These are phyloP conservation scores for Zaprionus ornatus DNA, from an alignment of 1,140 invertebrate genomes.

Conservation along the genomic window DNA sequence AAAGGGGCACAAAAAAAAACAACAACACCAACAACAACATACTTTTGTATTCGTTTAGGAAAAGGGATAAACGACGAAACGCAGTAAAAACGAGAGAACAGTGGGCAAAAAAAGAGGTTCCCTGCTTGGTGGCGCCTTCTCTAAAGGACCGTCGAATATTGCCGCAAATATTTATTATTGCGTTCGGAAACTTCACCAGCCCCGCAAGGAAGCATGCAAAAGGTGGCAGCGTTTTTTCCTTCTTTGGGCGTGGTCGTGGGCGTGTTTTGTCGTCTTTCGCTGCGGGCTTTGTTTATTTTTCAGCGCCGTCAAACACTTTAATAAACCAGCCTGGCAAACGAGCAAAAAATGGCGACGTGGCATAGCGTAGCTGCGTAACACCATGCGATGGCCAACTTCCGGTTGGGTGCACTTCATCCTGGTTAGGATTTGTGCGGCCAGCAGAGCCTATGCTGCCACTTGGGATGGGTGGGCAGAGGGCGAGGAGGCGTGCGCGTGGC, in stretches of 20 bases:
- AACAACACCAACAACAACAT: conserved; percentile 37
- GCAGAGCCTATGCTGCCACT: conserved; percentile 23
- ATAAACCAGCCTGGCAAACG: conserved; percentile 66
- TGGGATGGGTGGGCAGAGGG: not conserved
- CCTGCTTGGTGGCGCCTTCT: not conserved
- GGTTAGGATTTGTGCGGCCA: conserved; percentile 21
- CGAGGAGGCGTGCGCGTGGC: not conserved
- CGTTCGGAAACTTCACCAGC: conserved; percentile 46
- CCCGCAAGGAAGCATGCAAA: not conserved
- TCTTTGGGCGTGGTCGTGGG: conserved; percentile 3
- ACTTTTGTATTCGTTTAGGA: conserved; percentile 65
- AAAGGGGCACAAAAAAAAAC: conserved; percentile 32
- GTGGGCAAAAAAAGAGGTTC: conserved; percentile 11
- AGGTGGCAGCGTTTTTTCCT: conserved; percentile 22
- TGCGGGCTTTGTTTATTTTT: conserved; percentile 60
- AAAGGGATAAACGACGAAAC: conserved; percentile 16
- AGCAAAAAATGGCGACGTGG: conserved; percentile 39
- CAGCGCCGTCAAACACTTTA: conserved; percentile 59
- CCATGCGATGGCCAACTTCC: conserved; percentile 66
- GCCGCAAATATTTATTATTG: conserved; percentile 75
- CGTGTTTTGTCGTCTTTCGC: conserved; percentile 45
- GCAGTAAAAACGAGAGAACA: not conserved
- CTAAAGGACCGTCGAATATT: conserved; percentile 46
- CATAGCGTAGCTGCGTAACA: not conserved
- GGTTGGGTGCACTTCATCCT: conserved; percentile 49